Evolutionary conservation across 30 jellyfish, hydroid and myxozoan species (phyloP).

Genomic region (Hydra vulgaris): DNA sequence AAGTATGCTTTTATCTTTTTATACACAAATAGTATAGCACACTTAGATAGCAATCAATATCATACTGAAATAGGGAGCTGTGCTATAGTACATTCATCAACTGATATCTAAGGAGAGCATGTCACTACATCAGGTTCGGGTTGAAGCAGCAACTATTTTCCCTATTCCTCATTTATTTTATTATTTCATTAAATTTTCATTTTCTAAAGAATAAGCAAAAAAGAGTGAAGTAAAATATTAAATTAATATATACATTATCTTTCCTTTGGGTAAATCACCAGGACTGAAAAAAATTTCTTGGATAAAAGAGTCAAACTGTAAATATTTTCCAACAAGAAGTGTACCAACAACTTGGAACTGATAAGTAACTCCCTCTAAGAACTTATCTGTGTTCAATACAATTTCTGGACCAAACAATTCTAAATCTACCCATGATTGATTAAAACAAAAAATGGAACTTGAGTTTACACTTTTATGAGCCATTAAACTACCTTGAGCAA

Average conservation of each 20-base stretch:
- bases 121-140: too few species aligned
- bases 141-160: too few species aligned
- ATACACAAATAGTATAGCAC: too few species aligned
- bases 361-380: conserved; percentile 15
- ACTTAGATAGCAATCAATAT: too few species aligned
- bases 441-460: not conserved
- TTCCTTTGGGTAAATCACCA: conserved; percentile 17
- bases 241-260: conserved; percentile 12
- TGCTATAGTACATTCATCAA: too few species aligned
- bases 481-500: not conserved
- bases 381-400: conserved; percentile 16
- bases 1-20: too few species aligned
- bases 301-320: not conserved
- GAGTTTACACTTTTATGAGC: not conserved
- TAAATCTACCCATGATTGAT: not conserved
- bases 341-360: conserved; percentile 9
- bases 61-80: too few species aligned
- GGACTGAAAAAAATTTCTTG: not conserved
- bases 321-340: not conserved
- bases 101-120: too few species aligned
- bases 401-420: not conserved
- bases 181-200: too few species aligned
- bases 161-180: too few species aligned
- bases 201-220: too few species aligned
- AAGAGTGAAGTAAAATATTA: too few species aligned